Percentiles rank a stretch among this genome's conserved stretches.
Conservation (phyloP, 2,888 invertebrate species). For the Andrena camellia region DNA sequence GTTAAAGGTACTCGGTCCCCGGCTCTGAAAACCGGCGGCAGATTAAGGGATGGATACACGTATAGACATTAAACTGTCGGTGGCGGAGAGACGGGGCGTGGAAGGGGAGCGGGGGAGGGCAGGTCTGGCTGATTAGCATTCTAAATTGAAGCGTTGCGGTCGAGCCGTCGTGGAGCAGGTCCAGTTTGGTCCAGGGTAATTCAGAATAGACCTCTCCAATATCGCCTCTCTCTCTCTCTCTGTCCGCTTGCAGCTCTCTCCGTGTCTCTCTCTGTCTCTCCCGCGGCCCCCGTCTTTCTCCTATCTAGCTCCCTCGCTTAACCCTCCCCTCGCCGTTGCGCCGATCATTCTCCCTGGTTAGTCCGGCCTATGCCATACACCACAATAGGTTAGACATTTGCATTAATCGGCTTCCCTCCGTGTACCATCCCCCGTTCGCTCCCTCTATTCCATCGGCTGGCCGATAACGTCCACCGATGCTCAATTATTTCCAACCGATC, state of each 20-base stretch:
- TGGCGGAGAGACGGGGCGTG: conserved; percentile 29
- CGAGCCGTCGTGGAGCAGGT: conserved; percentile 76
- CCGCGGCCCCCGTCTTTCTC: conserved; percentile 25
- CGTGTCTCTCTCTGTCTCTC: conserved; percentile 41
- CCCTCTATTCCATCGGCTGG: conserved; percentile 50
- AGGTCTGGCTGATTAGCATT: conserved; percentile 83
- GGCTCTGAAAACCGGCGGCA: conserved; percentile 57
- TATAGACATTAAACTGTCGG: conserved; percentile 81
- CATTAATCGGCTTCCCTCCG: conserved; percentile 80
- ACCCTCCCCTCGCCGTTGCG: conserved; percentile 18
- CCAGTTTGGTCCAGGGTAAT: conserved; percentile 79
- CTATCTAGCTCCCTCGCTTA: conserved; percentile 50
- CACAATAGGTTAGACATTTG: conserved; percentile 82
- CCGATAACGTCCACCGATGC: conserved; percentile 64
- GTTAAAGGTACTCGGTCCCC: conserved; percentile 56
- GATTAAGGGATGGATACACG: conserved; percentile 80
- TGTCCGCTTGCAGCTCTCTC: conserved; percentile 49
- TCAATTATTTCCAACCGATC: conserved; percentile 59
- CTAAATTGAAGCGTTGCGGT: conserved; percentile 85
- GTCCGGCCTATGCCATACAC: conserved; percentile 71
- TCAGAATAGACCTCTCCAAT: conserved; percentile 74
- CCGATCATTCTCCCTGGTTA: conserved; percentile 70
- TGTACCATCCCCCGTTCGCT: conserved; percentile 60
- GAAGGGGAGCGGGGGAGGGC: conserved; percentile 42
- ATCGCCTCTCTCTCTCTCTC: conserved; percentile 57